phyloP scores from a whole-genome alignment of 1,140 invertebrate genomes.

The Cyrtorhinus lividipennis region DNA sequence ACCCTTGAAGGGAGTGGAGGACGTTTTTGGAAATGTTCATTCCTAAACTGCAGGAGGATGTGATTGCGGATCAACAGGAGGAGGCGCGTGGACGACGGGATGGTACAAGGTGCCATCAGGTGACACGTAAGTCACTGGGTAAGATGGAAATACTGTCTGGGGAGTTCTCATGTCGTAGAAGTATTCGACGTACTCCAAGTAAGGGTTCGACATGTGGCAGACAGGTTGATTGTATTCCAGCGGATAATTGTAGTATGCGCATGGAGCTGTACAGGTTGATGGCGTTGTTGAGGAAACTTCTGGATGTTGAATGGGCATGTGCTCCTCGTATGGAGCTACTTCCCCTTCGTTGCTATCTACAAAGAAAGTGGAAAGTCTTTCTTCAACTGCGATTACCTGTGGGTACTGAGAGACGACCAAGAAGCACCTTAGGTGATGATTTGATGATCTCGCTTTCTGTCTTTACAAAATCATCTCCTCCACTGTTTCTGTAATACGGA shows the following conservation, averaged over 20 bases:
- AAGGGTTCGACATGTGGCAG: neutral
- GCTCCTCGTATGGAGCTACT: no score
- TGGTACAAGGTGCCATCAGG: conserved; percentile 1
- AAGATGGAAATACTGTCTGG: neutral
- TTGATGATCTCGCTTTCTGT: no score
- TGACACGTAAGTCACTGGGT: neutral
- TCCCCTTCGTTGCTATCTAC: neutral
- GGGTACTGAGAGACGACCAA: neutral
- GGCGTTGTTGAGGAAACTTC: neutral
- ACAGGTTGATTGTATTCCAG: neutral
- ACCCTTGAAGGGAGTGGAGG: no score
- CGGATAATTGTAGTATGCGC: neutral
- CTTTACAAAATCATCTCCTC: no score
- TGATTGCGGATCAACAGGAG: neutral
- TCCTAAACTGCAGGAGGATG: neutral
- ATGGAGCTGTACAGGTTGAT: neutral
- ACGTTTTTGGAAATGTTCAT: no score
- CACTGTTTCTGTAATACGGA: no score
- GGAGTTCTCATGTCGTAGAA: neutral
- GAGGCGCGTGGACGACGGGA: neutral
- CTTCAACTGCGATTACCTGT: neutral
- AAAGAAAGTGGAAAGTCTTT: neutral
- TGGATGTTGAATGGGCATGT: neutral
- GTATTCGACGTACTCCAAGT: neutral
- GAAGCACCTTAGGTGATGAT: no score